Conservation (phyloP, 92 coral and sea anemone species). For the Micromussa lordhowensis region DNA sequence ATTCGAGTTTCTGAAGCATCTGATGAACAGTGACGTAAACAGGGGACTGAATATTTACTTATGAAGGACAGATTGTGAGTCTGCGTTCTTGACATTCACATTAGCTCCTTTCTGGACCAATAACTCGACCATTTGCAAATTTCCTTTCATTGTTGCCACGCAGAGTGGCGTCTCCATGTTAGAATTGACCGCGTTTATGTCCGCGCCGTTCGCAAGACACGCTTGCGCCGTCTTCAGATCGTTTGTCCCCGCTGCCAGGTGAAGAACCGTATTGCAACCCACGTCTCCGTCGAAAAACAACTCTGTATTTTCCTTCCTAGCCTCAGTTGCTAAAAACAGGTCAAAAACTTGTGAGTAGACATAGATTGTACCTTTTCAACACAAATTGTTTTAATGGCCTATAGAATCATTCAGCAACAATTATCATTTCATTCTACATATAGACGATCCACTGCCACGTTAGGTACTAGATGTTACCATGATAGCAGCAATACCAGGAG, state of each 20-base stretch:
- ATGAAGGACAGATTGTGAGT: conserved; percentile 68
- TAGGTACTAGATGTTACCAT: too few relatives aligned
- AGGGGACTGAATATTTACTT: conserved; percentile 35
- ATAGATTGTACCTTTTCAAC: too few relatives aligned
- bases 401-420: too few relatives aligned
- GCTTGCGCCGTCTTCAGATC: conserved; percentile 59
- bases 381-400: too few relatives aligned
- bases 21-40: neutral
- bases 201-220: conserved; percentile 70
- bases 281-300: conserved; percentile 43
- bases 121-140: conserved; percentile 62
- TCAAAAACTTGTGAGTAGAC: neutral
- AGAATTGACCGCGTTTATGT: conserved; percentile 56
- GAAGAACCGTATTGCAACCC: conserved; percentile 68
- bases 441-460: too few relatives aligned
- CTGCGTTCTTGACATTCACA: conserved; percentile 52
- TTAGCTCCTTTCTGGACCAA: conserved; percentile 64
- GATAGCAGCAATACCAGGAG: too few relatives aligned
- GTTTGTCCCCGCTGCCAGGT: conserved; percentile 73
- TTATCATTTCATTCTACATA: too few relatives aligned
- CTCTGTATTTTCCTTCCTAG: neutral
- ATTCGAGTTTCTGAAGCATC: too few relatives aligned
- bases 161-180: conserved; percentile 70
- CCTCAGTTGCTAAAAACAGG: conserved; percentile 6
- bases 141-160: conserved; percentile 81